Percentiles rank a stretch among this genome's conserved stretches.
phyloP scores from a whole-genome alignment of 2,888 invertebrate genomes.

The Heliconius erato region DNA sequence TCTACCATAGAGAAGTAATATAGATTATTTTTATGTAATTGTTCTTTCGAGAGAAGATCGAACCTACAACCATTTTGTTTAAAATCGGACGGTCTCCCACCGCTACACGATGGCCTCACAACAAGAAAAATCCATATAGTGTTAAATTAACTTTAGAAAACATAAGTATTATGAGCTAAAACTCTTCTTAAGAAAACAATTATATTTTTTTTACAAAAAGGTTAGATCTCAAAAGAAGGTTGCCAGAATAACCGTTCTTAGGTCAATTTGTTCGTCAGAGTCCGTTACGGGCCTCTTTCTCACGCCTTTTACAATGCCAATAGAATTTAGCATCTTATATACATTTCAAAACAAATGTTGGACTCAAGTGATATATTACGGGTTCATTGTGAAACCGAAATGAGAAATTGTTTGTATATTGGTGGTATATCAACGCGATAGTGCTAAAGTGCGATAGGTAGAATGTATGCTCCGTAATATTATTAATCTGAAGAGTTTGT shows the following conservation, averaged over 20 bases:
- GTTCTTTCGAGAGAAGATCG: not conserved
- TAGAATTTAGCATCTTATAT: slow-evolving; percentile 37
- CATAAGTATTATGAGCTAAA: not conserved
- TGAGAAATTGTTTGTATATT: slow-evolving; percentile 31
- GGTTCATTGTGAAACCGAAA: slow-evolving; percentile 32
- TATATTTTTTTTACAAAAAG: slow-evolving; percentile 6
- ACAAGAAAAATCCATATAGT: not conserved
- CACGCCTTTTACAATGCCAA: slow-evolving; percentile 56
- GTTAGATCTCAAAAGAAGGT: slow-evolving; percentile 39
- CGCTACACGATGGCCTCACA: too few species aligned
- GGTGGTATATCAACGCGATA: slow-evolving; percentile 36
- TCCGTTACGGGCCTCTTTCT: slow-evolving; percentile 59
- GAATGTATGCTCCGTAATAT: not conserved
- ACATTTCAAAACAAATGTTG: slow-evolving; percentile 32
- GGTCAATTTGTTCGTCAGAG: slow-evolving; percentile 56
- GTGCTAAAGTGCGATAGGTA: slow-evolving; percentile 27
- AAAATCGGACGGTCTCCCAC: too few species aligned
- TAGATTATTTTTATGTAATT: not conserved
- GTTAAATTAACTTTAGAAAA: not conserved
- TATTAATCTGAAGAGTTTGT: not conserved
- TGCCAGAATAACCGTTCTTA: slow-evolving; percentile 54
- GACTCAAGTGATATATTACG: slow-evolving; percentile 37
- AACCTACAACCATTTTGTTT: not conserved
- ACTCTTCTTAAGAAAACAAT: not conserved
- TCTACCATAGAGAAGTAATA: not conserved